These are phyloP conservation scores for Zaprionus obscuricornis DNA, from an alignment of 2,888 invertebrate species.

Conservation along the genomic window DNA sequence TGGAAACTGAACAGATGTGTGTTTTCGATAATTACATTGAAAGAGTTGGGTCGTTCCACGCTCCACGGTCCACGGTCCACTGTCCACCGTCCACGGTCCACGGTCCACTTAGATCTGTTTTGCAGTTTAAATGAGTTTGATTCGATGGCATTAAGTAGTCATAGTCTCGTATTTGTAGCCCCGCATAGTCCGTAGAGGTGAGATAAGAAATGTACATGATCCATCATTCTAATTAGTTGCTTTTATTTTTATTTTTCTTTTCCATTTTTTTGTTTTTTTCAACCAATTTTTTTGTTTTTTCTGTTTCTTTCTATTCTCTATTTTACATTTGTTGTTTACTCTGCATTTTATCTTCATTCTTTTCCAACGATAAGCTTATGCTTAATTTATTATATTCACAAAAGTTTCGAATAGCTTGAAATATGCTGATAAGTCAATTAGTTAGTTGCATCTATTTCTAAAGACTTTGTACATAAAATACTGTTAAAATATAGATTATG, in stretches of 20 bases:
- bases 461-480: too few relatives aligned
- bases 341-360: background rate
- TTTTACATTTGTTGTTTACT: background rate
- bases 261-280: conserved; percentile 2
- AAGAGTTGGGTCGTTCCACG: too few relatives aligned
- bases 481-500: too few relatives aligned
- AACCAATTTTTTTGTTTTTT: too few relatives aligned
- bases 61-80: too few relatives aligned
- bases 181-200: too few relatives aligned
- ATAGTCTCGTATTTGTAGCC: too few relatives aligned
- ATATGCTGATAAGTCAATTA: too few relatives aligned
- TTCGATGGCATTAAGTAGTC: too few relatives aligned
- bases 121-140: conserved; percentile 10
- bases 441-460: too few relatives aligned
- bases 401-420: background rate
- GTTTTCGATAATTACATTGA: conserved; percentile 14
- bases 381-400: conserved; percentile 21
- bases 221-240: conserved; percentile 32
- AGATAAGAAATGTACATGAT: conserved; percentile 18
- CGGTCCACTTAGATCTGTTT: too few relatives aligned
- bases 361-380: conserved; percentile 19
- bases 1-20: conserved; percentile 10
- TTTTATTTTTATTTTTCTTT: conserved; percentile 11
- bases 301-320: background rate
- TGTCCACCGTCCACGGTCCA: too few relatives aligned